phyloP scores from a whole-genome alignment of 2,888 invertebrate species.

The Biston stratarius region DNA sequence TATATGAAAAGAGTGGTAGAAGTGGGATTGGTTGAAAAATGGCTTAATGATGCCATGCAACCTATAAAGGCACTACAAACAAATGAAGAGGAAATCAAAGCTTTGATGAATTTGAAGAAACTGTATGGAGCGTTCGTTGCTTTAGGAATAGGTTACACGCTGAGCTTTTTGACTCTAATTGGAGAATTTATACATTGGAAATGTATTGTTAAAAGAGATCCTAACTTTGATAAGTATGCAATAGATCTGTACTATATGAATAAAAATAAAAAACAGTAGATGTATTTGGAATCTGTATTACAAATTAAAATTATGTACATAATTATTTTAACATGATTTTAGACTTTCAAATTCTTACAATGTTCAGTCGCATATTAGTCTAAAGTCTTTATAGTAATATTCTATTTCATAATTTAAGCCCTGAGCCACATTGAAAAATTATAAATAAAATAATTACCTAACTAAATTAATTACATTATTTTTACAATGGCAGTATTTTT shows the following conservation, averaged over 20 bases:
- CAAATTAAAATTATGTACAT: constrained; percentile 57
- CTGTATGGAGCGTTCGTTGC: constrained; percentile 92
- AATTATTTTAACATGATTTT: constrained; percentile 52
- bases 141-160: constrained; percentile 89
- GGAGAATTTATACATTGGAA: constrained; percentile 90
- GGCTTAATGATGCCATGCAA: constrained; percentile 91
- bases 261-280: constrained; percentile 71
- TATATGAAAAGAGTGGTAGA: constrained; percentile 90
- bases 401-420: constrained; percentile 26
- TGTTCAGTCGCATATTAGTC: constrained; percentile 52
- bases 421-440: constrained; percentile 3
- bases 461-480: constrained; percentile 1
- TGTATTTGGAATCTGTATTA: constrained; percentile 26
- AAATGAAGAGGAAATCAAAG: constrained; percentile 88
- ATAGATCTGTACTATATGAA: constrained; percentile 82
- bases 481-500: constrained; percentile 1
- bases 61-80: constrained; percentile 83
- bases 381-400: constrained; percentile 27
- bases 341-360: constrained; percentile 57
- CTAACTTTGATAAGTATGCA: constrained; percentile 90
- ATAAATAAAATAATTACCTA: constrained; percentile 13
- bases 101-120: constrained; percentile 92
- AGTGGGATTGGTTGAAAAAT: constrained; percentile 92
- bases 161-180: constrained; percentile 85
- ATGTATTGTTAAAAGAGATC: constrained; percentile 88